Conservation (phyloP, 2,797 vertebrate genomes). For the Megaceryle alcyon region DNA sequence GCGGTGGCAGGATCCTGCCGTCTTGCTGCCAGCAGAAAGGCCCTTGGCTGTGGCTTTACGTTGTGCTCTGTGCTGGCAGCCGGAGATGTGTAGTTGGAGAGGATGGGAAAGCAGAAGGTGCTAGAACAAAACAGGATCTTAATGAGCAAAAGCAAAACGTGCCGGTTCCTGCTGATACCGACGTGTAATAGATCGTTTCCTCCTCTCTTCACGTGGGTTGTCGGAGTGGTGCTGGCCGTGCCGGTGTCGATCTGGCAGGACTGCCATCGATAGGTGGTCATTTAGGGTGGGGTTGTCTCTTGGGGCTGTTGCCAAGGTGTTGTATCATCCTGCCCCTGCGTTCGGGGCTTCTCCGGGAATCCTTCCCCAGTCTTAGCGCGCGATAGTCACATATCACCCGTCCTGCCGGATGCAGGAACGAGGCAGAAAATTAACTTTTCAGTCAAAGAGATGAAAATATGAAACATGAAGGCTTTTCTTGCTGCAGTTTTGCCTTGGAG, state of each 20-base stretch:
- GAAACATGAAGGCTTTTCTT: not conserved
- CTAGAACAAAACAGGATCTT: not conserved
- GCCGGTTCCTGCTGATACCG: not conserved
- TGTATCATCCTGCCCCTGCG: fast-evolving
- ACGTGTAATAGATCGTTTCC: not conserved
- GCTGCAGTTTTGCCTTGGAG: conserved; percentile 40
- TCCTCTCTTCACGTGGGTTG: not conserved
- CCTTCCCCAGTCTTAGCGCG: not conserved
- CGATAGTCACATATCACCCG: not conserved
- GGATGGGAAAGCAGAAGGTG: not conserved
- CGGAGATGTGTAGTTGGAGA: not conserved
- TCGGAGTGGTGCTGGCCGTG: not conserved
- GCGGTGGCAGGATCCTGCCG: fast-evolving
- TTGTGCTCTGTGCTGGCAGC: fast-evolving
- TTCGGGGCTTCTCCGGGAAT: not conserved
- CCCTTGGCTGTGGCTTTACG: fast-evolving
- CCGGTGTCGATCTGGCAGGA: not conserved
- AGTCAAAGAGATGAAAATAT: not conserved
- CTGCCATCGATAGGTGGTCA: fast-evolving
- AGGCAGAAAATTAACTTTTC: not conserved
- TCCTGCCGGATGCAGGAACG: fast-evolving
- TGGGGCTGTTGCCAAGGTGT: fast-evolving
- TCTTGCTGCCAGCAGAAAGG: not conserved
- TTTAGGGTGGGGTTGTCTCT: not conserved
- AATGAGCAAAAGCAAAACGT: not conserved